Base-by-base conservation (phyloP, 2,888 invertebrate genomes). In the Candidula unifasciata region DNA sequence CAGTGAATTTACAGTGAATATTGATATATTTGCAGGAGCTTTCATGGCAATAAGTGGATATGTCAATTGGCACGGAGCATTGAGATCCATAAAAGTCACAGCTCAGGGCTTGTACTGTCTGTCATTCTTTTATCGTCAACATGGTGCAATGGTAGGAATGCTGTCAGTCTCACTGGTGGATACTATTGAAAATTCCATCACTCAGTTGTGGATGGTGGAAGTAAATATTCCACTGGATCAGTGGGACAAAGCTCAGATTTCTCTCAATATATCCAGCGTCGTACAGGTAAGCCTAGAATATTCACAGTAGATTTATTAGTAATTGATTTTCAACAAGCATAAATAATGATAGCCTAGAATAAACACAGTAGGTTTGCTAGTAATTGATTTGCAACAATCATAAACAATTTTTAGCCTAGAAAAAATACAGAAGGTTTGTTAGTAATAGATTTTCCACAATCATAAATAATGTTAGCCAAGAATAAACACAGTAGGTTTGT, bases 211-310 rank as follows among this genome's bases (percentile, higher is more conserved):
- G 77, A 35, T 35, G 24, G 64, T 60, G 33, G 64, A 35, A 3
- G 77, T n/a, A 37, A 37, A 24, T 35, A 8, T 54, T 33, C 60
- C 35, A n/a, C n/a, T 33, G 10, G 33, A n/a, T 60, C 60, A 64
- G 64, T 78, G 77, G 77, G 60, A 60, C 64, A 78, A 78, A n/a
- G 77, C 52, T 2, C 64, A 60, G n/a, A 3, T 78, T 1, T 78
- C 77, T 16, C 24, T 78, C 6, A 60, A 78, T 5, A 60, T 78
- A 37, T 21, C 64, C 2, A n/a, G n/a, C 10, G 35, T 30, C 13
- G n/a, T 37, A 24, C 60, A 78, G 64, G 77, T 78, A 24, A 37
- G 33, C n/a, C 77, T 78, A 13, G 13, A 44, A 13, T 44, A n/a
- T n/a, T n/a, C n/a, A n/a, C n/a, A n/a, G n/a, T n/a, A n/a, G n/a